Percentiles rank a stretch among this genome's conserved stretches.
Conservation (phyloP, 1,140 invertebrate species). For the Chymomyza costata region DNA sequence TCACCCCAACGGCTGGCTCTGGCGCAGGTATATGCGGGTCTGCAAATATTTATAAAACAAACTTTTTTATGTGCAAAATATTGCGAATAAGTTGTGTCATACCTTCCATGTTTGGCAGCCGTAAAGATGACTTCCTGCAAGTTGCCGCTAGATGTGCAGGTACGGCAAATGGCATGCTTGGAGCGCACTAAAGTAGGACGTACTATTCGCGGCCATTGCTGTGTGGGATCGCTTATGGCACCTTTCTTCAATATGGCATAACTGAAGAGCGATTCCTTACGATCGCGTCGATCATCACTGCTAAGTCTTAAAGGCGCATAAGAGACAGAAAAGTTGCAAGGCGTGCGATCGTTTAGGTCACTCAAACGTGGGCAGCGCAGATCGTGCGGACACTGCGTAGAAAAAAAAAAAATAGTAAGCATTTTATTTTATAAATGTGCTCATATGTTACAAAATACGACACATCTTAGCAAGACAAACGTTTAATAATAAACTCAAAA, state of each 20-base stretch:
- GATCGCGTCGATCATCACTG: constrained; percentile 62
- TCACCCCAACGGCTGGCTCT: constrained; percentile 85
- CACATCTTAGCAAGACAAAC: neutral
- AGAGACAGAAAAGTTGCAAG: constrained; percentile 86
- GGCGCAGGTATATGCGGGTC: constrained; percentile 82
- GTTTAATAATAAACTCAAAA: neutral
- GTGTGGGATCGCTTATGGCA: constrained; percentile 75
- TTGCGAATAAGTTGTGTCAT: constrained; percentile 18
- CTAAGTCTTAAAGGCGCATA: constrained; percentile 79
- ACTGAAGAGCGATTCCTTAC: constrained; percentile 79
- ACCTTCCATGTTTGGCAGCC: constrained; percentile 83
- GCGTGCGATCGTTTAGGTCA: constrained; percentile 77
- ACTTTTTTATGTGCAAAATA: neutral
- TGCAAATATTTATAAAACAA: constrained; percentile 50
- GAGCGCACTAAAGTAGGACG: constrained; percentile 80
- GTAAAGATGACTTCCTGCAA: constrained; percentile 88
- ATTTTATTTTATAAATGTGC: neutral
- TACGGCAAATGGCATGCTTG: constrained; percentile 84
- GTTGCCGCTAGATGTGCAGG: constrained; percentile 85
- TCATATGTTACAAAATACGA: too few species aligned
- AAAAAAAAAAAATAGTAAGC: neutral
- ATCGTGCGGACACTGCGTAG: constrained; percentile 87
- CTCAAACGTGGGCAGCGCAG: constrained; percentile 81
- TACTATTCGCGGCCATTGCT: constrained; percentile 87
- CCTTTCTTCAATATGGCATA: constrained; percentile 90